A percentile compares a stretch with the other conserved stretches of the same genome.
Evolutionary conservation across 2,113 vertebrate species (phyloP).

Genomic region (Pluvianellus socialis): DNA sequence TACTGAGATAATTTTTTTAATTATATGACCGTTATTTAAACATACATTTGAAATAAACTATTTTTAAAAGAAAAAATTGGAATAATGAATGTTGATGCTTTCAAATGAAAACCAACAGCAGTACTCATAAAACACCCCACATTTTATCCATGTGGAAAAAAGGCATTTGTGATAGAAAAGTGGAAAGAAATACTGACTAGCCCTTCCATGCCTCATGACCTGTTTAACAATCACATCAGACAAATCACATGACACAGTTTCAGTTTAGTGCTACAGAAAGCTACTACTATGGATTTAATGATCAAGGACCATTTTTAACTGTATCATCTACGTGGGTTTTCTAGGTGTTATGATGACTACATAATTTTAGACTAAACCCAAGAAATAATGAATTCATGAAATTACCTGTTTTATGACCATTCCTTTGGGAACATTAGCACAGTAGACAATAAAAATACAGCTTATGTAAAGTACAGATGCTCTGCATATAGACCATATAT

Average conservation of each 20-base stretch:
- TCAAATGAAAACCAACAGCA: neutral
- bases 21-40: neutral
- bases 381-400: neutral
- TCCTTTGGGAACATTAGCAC: neutral
- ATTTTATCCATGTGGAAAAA: neutral
- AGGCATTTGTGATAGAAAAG: neutral
- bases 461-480: neutral
- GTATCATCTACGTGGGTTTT: neutral
- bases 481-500: neutral
- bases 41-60: neutral
- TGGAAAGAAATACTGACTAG: neutral
- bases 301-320: neutral
- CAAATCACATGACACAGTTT: neutral
- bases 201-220: neutral
- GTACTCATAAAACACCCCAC: fast-evolving
- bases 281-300: neutral
- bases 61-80: neutral
- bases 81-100: neutral
- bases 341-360: neutral
- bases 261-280: neutral
- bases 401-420: neutral
- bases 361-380: neutral
- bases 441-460: neutral
- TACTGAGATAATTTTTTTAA: neutral
- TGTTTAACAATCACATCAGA: neutral